Evolutionary conservation across 1,140 invertebrate species (phyloP).

Genomic region (Metopolophium dirhodum): DNA sequence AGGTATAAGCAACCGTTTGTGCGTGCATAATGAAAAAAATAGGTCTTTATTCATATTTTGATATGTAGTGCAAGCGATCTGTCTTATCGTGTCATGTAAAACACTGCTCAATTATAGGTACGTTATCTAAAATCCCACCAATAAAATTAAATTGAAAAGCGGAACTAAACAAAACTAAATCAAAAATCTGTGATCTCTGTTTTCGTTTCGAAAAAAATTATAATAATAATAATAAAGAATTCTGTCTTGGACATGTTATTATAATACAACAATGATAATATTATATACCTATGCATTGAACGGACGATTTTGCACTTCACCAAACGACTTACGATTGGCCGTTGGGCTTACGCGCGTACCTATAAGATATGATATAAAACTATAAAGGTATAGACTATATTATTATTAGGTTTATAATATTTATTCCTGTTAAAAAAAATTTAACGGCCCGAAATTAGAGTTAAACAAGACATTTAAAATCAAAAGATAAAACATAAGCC

Average conservation of each 20-base stretch:
- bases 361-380: background rate
- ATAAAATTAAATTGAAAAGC: background rate
- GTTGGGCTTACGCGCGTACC: background rate
- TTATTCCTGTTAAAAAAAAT: background rate
- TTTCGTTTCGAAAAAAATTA: background rate
- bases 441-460: background rate
- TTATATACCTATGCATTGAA: too few relatives aligned
- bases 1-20: background rate
- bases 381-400: too few relatives aligned
- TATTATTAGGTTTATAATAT: too few relatives aligned
- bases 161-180: background rate
- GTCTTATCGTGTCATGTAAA: background rate
- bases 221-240: background rate
- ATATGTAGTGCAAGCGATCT: background rate
- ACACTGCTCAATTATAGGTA: constrained; percentile 12
- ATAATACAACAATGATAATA: background rate
- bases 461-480: background rate
- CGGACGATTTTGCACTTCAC: background rate
- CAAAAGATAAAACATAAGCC: background rate
- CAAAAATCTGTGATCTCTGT: background rate
- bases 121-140: background rate
- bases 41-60: background rate
- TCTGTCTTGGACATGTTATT: background rate
- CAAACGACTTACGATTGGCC: background rate
- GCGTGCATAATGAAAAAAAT: background rate